These are phyloP conservation scores for Phrynocephalus guinanensis DNA, from an alignment of 2,797 vertebrate species.

Conservation along the genomic window DNA sequence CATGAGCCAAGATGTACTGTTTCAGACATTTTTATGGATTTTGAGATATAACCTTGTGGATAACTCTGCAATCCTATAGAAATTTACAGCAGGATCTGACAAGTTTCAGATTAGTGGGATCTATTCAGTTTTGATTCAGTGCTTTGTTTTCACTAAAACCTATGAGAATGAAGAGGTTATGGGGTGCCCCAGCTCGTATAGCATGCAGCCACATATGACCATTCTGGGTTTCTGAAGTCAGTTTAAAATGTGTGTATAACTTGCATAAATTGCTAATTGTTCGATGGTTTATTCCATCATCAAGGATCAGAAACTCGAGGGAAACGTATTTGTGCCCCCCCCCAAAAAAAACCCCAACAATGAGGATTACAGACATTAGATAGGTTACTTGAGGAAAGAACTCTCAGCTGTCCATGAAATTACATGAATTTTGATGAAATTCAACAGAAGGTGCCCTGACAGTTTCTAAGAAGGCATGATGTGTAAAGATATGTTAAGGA, in stretches of 20 bases:
- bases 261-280: not conserved
- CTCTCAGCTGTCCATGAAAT: not conserved
- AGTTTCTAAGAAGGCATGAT: not conserved
- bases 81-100: too few relatives aligned
- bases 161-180: not conserved
- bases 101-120: too few relatives aligned
- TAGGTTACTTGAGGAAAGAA: too few relatives aligned
- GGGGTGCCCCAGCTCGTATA: not conserved
- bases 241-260: not conserved
- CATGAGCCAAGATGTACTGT: too few relatives aligned
- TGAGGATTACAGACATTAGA: too few relatives aligned
- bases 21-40: too few relatives aligned
- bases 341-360: not conserved
- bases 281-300: not conserved
- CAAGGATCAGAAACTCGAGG: not conserved
- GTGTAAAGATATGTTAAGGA: too few relatives aligned
- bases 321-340: not conserved
- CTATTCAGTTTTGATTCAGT: too few relatives aligned
- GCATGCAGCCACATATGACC: not conserved
- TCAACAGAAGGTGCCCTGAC: not conserved
- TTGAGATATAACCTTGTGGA: too few relatives aligned
- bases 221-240: not conserved
- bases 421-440: not conserved
- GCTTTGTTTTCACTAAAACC: too few relatives aligned
- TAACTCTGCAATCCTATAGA: too few relatives aligned